Conservation (phyloP, 2,113 vertebrate species). For the Alethe diademata region DNA sequence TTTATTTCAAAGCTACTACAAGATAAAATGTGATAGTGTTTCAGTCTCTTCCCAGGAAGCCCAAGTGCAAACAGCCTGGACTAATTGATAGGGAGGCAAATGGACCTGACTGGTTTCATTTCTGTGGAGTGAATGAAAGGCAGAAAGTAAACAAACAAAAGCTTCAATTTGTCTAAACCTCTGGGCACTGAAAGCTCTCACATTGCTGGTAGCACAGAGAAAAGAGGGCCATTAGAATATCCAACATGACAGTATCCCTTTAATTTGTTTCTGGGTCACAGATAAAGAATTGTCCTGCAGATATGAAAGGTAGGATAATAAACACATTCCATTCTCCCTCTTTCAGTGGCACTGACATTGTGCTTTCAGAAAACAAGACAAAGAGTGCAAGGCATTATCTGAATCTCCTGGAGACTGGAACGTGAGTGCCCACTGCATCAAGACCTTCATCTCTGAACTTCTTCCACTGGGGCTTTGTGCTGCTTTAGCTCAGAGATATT, state of each 20-base stretch:
- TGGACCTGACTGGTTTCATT: background rate
- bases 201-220: background rate
- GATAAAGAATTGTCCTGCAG: conserved; percentile 10
- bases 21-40: background rate
- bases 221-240: conserved; percentile 15
- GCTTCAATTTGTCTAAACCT: conserved; percentile 28
- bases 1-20: background rate
- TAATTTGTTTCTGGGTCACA: conserved; percentile 47
- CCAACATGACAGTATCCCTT: conserved; percentile 16
- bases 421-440: background rate
- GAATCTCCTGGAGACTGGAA: background rate
- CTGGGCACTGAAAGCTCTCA: background rate
- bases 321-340: background rate
- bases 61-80: background rate
- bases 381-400: background rate
- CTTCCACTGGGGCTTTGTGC: background rate
- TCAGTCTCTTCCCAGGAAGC: background rate
- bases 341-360: background rate
- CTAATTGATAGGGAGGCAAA: background rate
- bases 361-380: conserved; percentile 18
- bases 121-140: background rate
- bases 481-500: background rate
- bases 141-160: conserved; percentile 5
- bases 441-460: background rate
- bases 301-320: background rate